A percentile compares a stretch with the other conserved stretches of the same genome.
phyloP scores from a whole-genome alignment of 2,888 invertebrate species.

The Adelognathus sp. region DNA sequence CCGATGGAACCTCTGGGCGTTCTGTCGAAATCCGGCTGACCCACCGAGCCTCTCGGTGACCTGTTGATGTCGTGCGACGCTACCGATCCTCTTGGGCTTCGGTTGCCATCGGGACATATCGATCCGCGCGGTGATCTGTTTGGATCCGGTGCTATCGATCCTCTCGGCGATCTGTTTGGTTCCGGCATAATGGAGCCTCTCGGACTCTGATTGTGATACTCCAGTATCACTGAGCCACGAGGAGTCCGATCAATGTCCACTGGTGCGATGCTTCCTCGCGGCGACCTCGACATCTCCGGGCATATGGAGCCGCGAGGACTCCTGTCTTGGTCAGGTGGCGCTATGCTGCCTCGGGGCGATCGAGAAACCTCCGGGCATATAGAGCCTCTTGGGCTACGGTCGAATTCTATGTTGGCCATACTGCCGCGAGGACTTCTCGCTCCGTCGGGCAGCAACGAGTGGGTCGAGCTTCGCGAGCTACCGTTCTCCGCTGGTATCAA shows the following conservation, averaged over 20 bases:
- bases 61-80: constrained; percentile 76
- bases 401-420: constrained; percentile 83
- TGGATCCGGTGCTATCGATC: constrained; percentile 82
- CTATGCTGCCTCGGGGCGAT: constrained; percentile 83
- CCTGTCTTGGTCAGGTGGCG: constrained; percentile 83
- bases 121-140: constrained; percentile 83
- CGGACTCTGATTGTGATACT: constrained; percentile 81
- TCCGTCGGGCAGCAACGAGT: constrained; percentile 84
- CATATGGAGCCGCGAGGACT: constrained; percentile 85
- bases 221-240: constrained; percentile 83
- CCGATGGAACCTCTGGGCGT: constrained; percentile 74
- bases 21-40: constrained; percentile 80
- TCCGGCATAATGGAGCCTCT: constrained; percentile 79
- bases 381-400: constrained; percentile 85
- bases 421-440: constrained; percentile 83
- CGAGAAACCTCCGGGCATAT: constrained; percentile 83
- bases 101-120: constrained; percentile 81
- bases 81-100: constrained; percentile 85
- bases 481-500: constrained; percentile 74
- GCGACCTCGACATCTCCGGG: constrained; percentile 84
- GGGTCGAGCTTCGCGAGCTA: constrained; percentile 80
- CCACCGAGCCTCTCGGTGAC: constrained; percentile 81
- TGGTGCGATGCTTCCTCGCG: constrained; percentile 75
- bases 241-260: constrained; percentile 82
- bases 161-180: constrained; percentile 80